Evolutionary conservation across 64 coral and sea anemone genomes (phyloP).

Genomic region (Platygyra sinensis): DNA sequence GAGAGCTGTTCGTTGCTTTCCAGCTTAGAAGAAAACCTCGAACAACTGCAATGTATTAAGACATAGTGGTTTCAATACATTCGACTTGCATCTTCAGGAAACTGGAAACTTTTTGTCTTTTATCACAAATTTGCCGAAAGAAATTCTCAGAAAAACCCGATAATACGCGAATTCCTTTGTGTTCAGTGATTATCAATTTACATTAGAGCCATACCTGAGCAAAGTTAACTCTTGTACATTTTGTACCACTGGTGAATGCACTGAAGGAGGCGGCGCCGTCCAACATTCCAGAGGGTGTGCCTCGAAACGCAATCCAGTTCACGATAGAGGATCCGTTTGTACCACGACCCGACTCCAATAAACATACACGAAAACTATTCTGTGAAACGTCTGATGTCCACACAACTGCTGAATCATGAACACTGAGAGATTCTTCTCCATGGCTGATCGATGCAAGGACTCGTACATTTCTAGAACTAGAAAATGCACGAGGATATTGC

Average conservation of each 20-base stretch:
- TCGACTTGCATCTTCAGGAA: too few relatives aligned
- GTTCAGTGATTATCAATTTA: neutral
- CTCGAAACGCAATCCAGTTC: constrained; percentile 55
- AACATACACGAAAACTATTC: constrained; percentile 45
- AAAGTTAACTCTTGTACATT: constrained; percentile 56
- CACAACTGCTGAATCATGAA: constrained; percentile 53
- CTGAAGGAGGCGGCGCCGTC: constrained; percentile 47
- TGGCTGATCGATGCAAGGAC: constrained; percentile 52
- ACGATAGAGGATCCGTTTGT: constrained; percentile 54
- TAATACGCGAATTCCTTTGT: neutral
- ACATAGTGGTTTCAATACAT: too few relatives aligned
- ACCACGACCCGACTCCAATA: constrained; percentile 48
- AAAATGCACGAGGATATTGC: constrained; percentile 41
- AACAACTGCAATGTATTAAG: too few relatives aligned
- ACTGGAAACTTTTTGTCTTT: too few relatives aligned
- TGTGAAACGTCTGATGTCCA: constrained; percentile 55
- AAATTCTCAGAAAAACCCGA: constrained; percentile 20
- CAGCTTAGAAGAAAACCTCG: too few relatives aligned
- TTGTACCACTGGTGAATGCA: constrained; percentile 63
- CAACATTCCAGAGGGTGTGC: constrained; percentile 42
- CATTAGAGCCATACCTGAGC: constrained; percentile 12
- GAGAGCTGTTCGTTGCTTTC: too few relatives aligned
- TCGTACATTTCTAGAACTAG: constrained; percentile 25
- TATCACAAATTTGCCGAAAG: too few relatives aligned
- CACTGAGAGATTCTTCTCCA: neutral